phyloP scores from a whole-genome alignment of 2,113 vertebrate genomes.

The Ameiurus melas region DNA sequence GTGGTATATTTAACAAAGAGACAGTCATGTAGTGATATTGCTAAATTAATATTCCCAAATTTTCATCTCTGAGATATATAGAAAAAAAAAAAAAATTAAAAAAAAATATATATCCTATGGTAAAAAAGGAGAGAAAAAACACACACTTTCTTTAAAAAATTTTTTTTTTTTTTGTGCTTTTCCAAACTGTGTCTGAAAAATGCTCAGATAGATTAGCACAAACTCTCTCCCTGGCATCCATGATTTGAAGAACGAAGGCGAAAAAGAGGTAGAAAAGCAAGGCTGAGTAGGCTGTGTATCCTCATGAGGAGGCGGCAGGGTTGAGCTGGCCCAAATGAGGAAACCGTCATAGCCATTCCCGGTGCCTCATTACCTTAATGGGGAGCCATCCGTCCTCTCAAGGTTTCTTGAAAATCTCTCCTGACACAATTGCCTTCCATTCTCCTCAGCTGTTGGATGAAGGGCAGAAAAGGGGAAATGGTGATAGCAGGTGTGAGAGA shows the following conservation, averaged over 20 bases:
- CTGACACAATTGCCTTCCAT: slow-evolving; percentile 65
- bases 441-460: slow-evolving; percentile 55
- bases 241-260: slow-evolving; percentile 58
- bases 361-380: slow-evolving; percentile 80
- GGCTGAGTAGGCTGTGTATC: slow-evolving; percentile 74
- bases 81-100: too few species aligned
- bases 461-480: slow-evolving; percentile 10
- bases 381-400: slow-evolving; percentile 75
- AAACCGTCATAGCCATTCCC: slow-evolving; percentile 70
- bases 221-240: slow-evolving; percentile 30
- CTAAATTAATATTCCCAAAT: slow-evolving; percentile 54
- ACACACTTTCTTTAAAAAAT: too few species aligned
- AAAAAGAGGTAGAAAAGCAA: slow-evolving; percentile 66
- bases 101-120: too few species aligned
- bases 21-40: slow-evolving; percentile 40
- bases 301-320: slow-evolving; percentile 65
- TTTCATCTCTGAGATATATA: slow-evolving; percentile 52
- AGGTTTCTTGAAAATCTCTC: slow-evolving; percentile 72
- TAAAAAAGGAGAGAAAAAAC: too few species aligned
- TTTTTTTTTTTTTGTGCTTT: too few species aligned
- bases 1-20: slow-evolving; percentile 22
- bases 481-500: slow-evolving; percentile 35
- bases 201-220: slow-evolving; percentile 26
- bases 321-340: slow-evolving; percentile 76
- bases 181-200: slow-evolving; percentile 26